Evolutionary conservation across 2,888 invertebrate genomes (phyloP).

Genomic region (Rhabditoides inermis): DNA sequence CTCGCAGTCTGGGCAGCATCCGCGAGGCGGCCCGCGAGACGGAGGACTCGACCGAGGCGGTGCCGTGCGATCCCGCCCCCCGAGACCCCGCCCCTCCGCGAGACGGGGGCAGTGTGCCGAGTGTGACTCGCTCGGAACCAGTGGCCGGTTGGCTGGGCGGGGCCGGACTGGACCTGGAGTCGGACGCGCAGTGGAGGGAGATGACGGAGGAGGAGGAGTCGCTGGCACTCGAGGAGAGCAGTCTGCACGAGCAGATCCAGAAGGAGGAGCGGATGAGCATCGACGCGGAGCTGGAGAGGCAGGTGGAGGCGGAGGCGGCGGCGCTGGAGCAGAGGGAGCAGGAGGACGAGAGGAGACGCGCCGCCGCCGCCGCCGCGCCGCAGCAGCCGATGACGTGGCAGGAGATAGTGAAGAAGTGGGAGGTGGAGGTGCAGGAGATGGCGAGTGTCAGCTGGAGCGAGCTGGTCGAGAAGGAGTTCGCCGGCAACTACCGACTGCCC

Average conservation of each 20-base stretch:
- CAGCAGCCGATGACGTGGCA: background rate
- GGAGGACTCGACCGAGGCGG: background rate
- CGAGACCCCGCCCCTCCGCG: background rate
- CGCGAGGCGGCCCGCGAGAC: too few relatives aligned
- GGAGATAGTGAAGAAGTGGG: slow-evolving; percentile 6
- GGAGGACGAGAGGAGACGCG: background rate
- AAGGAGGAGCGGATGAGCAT: slow-evolving; percentile 60
- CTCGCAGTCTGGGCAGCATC: background rate
- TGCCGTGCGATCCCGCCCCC: background rate
- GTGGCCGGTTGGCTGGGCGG: too few relatives aligned
- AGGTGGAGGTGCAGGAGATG: slow-evolving; percentile 4
- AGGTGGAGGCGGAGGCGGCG: slow-evolving; percentile 52
- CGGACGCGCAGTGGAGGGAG: slow-evolving; percentile 61
- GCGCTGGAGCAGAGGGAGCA: too few relatives aligned
- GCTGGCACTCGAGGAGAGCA: slow-evolving; percentile 60
- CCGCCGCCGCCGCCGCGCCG: background rate
- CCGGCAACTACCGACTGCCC: slow-evolving; percentile 65
- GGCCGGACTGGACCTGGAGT: slow-evolving; percentile 42
- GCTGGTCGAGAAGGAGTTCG: slow-evolving; percentile 21
- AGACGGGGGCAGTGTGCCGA: background rate
- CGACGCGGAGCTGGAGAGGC: slow-evolving; percentile 46
- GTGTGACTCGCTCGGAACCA: slow-evolving; percentile 5
- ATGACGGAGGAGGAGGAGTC: slow-evolving; percentile 56
- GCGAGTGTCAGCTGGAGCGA: slow-evolving; percentile 25
- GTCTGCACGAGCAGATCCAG: slow-evolving; percentile 61